Evolutionary conservation across 2,113 vertebrate species (phyloP), one percentile per base, ranked within the genome.

Genomic region (Isurus oxyrinchus): DNA sequence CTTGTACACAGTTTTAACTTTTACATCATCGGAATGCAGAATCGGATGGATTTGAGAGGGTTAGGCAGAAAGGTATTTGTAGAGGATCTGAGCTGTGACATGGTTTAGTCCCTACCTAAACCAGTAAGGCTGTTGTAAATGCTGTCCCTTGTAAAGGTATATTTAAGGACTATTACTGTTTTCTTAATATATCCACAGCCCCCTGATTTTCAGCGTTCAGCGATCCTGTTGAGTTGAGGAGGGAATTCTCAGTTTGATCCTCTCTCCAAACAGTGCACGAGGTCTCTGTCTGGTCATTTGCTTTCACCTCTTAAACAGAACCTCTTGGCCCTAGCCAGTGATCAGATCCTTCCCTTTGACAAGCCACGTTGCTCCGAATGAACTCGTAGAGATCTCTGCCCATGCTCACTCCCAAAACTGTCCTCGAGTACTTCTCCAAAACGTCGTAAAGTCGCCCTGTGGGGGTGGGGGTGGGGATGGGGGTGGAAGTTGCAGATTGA

Each of bases 361-460:
- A 10, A 59, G 21, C 35, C 59, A 8, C 5, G 16, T 8, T 49
- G n/a, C 3, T 95, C 76, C 4, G 96, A 95, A 98, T 97, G 96
- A 97, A 98, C 0, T 96, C 16, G 31, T 97, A 98, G 96, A 98
- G 96, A 4, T 97, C 87, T 84, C 53, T 10, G 3, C 19, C 19
- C 2, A 0, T 14, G 2, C 14, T 5, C 0, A 0, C 0, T 0
- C 0, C 44, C 11, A 66, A 0, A 13, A 2, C 66, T 1, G 0
- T 7, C 3, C 0, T 10, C 97, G 90, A 97, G 97, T 96, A 98
- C 7, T 97, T 66, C 3, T 94, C n/a, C 96, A 98, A 96, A 23
- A 96, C 19, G 0, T 6, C 0, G 40, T 67, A 97, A 91, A 98
- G 97, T 3, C 87, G 90, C 4, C 16, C 98, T 98, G 97, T 31